Base-by-base conservation (phyloP, 2,797 vertebrate genomes). In the Acrossocheilus fasciatus region DNA sequence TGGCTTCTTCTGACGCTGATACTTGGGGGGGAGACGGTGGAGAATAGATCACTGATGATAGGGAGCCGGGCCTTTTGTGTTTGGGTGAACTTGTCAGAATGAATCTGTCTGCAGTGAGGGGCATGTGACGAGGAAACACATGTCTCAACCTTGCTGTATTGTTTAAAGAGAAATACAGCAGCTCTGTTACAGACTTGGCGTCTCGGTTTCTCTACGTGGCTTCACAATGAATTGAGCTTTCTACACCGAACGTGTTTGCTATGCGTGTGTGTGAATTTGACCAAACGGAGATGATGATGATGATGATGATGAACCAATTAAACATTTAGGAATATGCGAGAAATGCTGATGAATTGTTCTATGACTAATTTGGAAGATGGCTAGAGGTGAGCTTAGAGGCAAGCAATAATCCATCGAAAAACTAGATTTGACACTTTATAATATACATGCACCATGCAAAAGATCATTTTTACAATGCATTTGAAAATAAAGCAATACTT, bases 21-120 rank as follows among this genome's bases (percentile, higher is more conserved):
- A 66, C 80, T 79, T 54, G 70, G 76, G 72, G 72, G 47, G 45
- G 39, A 50, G 23, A 30, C 52, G 14, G 85, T 23, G 23, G 11
- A 84, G 78, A 86, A 84, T 83, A 82, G 87, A 76, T 75, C 75
- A 79, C 72, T 75, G 86, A 80, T 87, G 86, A 89, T 84, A 70
- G 66, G 72, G 75, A 70, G 74, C 79, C 23, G 72, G 62, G 76
- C 57, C 68, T 89, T 88, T 83, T 80, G 78, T 73, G 23, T 88
- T 90, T 77, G 82, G 69, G 68, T 75, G 75, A 81, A 76, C 74
- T 34, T 84, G 81, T 88, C 85, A 90, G 82, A 41, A 68, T 87
- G 30, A 82, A 73, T 86, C 84, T 74, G 72, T 78, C 81, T 87
- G 68, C 75, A 62, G 77, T 68, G 76, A 87, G 84, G 72, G 82